Evolutionary conservation across 2,888 invertebrate species (phyloP), one percentile per base, ranked within the genome.

Genomic region (Celastrina argiolus): DNA sequence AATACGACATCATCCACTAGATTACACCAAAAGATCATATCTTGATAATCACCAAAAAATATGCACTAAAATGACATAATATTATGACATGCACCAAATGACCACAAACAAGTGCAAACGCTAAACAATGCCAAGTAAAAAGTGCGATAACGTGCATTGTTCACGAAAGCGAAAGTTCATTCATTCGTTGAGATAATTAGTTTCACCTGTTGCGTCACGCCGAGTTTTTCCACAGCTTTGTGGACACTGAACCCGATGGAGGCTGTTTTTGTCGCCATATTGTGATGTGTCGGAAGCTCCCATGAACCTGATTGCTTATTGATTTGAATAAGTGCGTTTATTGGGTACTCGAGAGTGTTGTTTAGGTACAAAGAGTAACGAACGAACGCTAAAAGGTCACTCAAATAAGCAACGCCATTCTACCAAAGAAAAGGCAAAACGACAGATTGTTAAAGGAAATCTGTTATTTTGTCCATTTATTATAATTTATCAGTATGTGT

Each of bases 131-230:
- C 74, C 64, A 76, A 73, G 81, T 81, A 84, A 85, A 85, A 85
- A 85, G 80, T 78, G 79, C 83, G 83, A 83, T 81, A 81, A 80
- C 86, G 81, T 77, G 77, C 85, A 90, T 89, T 90, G 90, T 89
- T 84, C 79, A 89, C 87, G 89, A 90, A 89, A 89, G 91, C 87
- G 90, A 90, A 90, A 90, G 91, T 88, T 84, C 83, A 84, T 83
- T 85, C 85, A 84, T 83, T 81, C 79, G 75, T 81, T 82, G 86
- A 85, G 87, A 85, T 88, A 90, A 90, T 89, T 88, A 86, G 88
- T 89, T 89, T 89, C 90, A 87, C 88, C 83, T 73, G 74, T 90
- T 89, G 81, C 90, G 80, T 90, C 90, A 89, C 81, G 79, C 71
- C 16, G 75, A 73, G 79, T 83, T 88, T 87, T 89, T 86, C 85